Conservation (phyloP, 2,797 vertebrate genomes). For the Rhinichthys osculus region DNA sequence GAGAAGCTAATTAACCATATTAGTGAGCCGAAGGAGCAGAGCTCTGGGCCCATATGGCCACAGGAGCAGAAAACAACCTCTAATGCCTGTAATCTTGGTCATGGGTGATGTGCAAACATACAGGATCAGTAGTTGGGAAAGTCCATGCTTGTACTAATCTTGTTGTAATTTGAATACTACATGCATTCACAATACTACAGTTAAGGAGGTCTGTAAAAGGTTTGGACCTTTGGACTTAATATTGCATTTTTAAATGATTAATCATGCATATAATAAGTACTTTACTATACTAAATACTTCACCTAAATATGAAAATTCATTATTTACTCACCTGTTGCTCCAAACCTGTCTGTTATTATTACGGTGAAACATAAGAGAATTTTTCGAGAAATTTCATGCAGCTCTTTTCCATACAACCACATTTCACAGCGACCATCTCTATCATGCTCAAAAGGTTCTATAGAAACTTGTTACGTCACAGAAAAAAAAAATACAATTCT, state of each 20-base stretch:
- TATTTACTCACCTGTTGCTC: neutral
- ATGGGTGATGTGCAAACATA: conserved; percentile 56
- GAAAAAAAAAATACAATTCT: neutral
- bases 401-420: neutral
- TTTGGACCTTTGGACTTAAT: neutral
- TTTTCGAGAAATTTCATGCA: neutral
- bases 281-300: neutral
- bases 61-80: conserved; percentile 59
- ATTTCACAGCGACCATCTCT: neutral
- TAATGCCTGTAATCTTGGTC: conserved; percentile 59
- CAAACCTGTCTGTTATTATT: neutral
- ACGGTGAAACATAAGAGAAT: neutral
- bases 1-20: conserved; percentile 65
- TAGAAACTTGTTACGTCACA: neutral
- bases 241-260: neutral
- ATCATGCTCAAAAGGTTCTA: neutral
- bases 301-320: neutral
- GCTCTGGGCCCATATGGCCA: conserved; percentile 56
- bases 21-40: conserved; percentile 59
- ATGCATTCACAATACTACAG: neutral
- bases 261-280: neutral
- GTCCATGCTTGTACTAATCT: conserved; percentile 3
- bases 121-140: conserved; percentile 25
- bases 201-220: neutral
- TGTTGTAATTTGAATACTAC: neutral